Percentiles rank a stretch among this genome's conserved stretches.
These are phyloP conservation scores for Toxotes chatareus DNA, from an alignment of 2,113 vertebrate species.

Conservation along the genomic window DNA sequence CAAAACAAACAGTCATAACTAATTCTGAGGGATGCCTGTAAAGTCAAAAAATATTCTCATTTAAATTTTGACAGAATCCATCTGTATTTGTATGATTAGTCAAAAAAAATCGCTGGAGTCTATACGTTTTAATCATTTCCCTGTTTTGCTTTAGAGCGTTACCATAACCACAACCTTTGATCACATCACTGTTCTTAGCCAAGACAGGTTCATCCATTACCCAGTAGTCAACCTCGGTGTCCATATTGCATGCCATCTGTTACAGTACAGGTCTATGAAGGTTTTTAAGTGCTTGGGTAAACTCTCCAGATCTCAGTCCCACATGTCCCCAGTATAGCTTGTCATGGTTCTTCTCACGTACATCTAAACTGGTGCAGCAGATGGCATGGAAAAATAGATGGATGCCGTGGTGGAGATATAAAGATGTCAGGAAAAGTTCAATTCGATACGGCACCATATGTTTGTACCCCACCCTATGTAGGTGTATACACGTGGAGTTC, in stretches of 20 bases:
- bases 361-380: constrained; percentile 59
- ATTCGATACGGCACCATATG: constrained; percentile 65
- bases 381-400: constrained; percentile 68
- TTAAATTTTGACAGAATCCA: not conserved
- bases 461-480: constrained; percentile 33
- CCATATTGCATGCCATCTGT: constrained; percentile 72
- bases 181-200: constrained; percentile 33
- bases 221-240: constrained; percentile 55
- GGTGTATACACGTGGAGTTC: constrained; percentile 18
- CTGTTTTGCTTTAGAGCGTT: not conserved
- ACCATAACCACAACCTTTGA: constrained; percentile 46
- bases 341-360: constrained; percentile 58
- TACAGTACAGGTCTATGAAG: constrained; percentile 26
- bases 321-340: constrained; percentile 57
- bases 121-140: not conserved
- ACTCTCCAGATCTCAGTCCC: constrained; percentile 50
- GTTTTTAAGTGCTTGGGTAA: constrained; percentile 59
- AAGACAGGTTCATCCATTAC: constrained; percentile 63
- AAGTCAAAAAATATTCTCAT: not conserved
- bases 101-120: not conserved
- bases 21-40: not conserved
- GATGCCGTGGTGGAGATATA: constrained; percentile 43
- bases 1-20: not conserved
- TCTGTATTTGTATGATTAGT: not conserved
- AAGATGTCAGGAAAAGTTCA: constrained; percentile 64